Percentiles rank a stretch among this genome's conserved stretches.
Evolutionary conservation across 2,888 invertebrate species (phyloP).

Genomic region (Sminthurinus aureus): DNA sequence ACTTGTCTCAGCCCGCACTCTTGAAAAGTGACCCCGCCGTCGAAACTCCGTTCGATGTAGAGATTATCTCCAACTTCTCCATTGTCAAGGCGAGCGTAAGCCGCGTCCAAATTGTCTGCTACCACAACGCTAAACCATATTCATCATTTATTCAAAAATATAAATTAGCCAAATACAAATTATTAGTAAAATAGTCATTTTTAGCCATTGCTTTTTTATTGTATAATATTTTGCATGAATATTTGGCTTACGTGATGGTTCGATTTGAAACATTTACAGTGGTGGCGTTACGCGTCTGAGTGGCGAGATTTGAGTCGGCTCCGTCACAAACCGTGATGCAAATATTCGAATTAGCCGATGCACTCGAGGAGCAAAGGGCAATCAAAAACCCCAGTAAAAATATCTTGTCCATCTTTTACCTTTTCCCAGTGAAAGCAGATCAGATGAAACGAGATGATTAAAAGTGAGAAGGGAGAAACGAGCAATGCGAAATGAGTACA

Average conservation of each 20-base stretch:
- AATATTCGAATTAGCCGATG: not conserved
- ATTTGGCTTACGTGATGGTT: not conserved
- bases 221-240: no score
- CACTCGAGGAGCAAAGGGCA: no score
- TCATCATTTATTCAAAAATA: no score
- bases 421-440: no score
- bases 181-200: no score
- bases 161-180: no score
- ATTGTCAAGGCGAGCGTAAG: conserved; percentile 43
- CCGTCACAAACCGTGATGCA: not conserved
- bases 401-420: no score
- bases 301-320: not conserved
- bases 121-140: not conserved
- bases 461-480: no score
- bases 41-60: conserved; percentile 54
- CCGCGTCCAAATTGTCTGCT: conserved; percentile 42
- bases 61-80: conserved; percentile 50
- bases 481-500: no score
- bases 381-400: no score
- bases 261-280: not conserved
- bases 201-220: no score
- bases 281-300: not conserved
- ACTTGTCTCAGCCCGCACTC: conserved; percentile 39
- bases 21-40: conserved; percentile 48
- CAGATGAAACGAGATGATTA: no score